These are phyloP conservation scores for Vipera latastei DNA, from an alignment of 2,797 vertebrate genomes.

Conservation along the genomic window DNA sequence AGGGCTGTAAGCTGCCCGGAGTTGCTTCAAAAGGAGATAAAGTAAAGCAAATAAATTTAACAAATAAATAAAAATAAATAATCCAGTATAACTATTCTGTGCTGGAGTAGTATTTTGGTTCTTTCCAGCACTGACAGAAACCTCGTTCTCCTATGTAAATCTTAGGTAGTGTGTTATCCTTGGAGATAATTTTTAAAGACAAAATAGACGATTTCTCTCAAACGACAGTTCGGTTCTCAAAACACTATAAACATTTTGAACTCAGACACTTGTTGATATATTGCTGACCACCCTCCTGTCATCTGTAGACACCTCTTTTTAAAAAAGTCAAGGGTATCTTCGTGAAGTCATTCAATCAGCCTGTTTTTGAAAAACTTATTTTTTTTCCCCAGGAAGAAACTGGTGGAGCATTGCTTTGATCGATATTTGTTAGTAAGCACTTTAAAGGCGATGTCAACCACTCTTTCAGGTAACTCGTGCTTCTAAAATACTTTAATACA, in stretches of 20 bases:
- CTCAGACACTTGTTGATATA: background rate
- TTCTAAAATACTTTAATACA: background rate
- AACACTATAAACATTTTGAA: background rate
- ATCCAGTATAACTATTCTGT: background rate
- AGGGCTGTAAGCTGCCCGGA: too few relatives aligned
- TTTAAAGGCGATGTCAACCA: conserved; percentile 55
- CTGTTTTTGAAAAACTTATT: background rate
- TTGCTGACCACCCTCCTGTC: too few relatives aligned
- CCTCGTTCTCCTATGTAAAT: too few relatives aligned
- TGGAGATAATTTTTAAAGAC: too few relatives aligned
- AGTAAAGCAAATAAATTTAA: too few relatives aligned
- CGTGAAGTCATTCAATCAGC: too few relatives aligned
- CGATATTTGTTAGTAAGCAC: background rate
- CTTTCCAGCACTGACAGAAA: background rate
- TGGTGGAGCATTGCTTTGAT: background rate
- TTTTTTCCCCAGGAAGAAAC: background rate
- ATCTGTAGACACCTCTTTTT: too few relatives aligned
- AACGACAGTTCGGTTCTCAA: too few relatives aligned
- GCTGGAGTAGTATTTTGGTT: background rate
- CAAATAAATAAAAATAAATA: too few relatives aligned
- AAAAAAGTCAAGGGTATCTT: too few relatives aligned
- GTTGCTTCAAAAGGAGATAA: too few relatives aligned
- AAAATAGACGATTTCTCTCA: too few relatives aligned
- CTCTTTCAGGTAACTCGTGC: conserved; percentile 57
- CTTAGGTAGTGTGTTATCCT: background rate